phyloP scores from a whole-genome alignment of 2,888 invertebrate species.

The Oscheius sp. region DNA sequence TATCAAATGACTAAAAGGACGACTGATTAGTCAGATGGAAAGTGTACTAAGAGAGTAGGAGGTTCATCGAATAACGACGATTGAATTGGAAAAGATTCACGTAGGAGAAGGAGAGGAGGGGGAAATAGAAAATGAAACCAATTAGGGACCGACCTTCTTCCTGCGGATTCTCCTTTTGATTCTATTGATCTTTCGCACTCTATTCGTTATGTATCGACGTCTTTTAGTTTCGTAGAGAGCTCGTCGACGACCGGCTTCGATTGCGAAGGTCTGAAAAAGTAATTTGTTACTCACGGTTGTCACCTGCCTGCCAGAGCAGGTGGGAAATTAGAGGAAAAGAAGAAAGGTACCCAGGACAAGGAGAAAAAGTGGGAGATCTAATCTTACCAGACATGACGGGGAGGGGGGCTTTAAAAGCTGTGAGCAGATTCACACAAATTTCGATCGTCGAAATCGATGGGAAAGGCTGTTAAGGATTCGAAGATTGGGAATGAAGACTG shows the following conservation, averaged over 20 bases:
- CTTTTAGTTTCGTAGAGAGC: slow-evolving; percentile 4
- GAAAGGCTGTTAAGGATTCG: slow-evolving; percentile 2
- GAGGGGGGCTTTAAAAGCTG: too few species aligned
- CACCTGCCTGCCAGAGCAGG: neutral
- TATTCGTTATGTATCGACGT: slow-evolving; percentile 6
- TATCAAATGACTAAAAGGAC: too few species aligned
- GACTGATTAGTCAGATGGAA: neutral
- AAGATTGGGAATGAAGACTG: too few species aligned
- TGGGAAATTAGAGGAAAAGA: neutral
- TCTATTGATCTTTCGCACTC: slow-evolving; percentile 20
- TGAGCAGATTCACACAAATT: too few species aligned
- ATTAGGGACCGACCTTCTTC: slow-evolving; percentile 24
- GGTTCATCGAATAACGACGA: neutral
- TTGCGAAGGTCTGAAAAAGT: slow-evolving; percentile 17
- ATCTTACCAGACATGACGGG: too few species aligned
- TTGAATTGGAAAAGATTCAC: too few species aligned
- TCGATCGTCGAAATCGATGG: too few species aligned
- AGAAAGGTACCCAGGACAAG: too few species aligned
- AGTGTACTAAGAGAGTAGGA: neutral
- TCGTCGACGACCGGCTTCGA: neutral
- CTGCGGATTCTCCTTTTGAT: slow-evolving; percentile 26
- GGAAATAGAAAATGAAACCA: too few species aligned
- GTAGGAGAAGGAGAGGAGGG: too few species aligned
- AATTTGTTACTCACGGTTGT: neutral
- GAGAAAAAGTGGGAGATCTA: too few species aligned